A percentile compares a stretch with the other conserved stretches of the same genome.
Evolutionary conservation across 2,888 invertebrate genomes (phyloP).

Genomic region (Gonocerus acuteangulatus): DNA sequence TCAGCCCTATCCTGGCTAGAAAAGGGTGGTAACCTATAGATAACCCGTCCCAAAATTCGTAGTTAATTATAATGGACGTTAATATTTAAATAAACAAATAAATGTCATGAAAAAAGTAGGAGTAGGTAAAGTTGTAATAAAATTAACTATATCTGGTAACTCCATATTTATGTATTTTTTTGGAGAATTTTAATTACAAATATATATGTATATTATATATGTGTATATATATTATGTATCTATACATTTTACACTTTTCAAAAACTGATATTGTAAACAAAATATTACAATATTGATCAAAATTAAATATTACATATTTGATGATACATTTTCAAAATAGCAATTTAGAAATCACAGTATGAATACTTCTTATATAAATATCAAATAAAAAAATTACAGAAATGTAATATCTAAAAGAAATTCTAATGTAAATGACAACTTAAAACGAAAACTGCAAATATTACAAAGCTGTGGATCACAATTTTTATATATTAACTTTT

Average conservation of each 20-base stretch:
- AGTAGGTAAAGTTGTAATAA: too few relatives aligned
- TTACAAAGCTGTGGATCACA: too few relatives aligned
- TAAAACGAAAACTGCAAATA: too few relatives aligned
- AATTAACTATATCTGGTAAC: background rate
- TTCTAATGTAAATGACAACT: too few relatives aligned
- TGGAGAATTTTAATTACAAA: background rate
- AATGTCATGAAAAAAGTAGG: too few relatives aligned
- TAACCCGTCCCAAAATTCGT: too few relatives aligned
- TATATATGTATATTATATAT: background rate
- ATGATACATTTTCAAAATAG: background rate
- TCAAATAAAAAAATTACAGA: background rate
- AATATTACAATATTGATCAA: background rate
- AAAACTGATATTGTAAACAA: background rate
- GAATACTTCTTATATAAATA: background rate
- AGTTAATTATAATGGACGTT: too few relatives aligned
- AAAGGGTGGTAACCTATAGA: too few relatives aligned
- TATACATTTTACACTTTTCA: background rate
- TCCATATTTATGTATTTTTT: background rate
- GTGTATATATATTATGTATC: background rate
- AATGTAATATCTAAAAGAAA: too few relatives aligned
- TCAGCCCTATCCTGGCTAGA: too few relatives aligned
- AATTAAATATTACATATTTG: background rate
- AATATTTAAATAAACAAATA: too few relatives aligned
- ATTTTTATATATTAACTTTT: too few relatives aligned
- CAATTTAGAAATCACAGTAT: constrained; percentile 3